These are phyloP conservation scores for Lydus trimaculatus DNA, from an alignment of 2,888 invertebrate genomes.

Conservation along the genomic window DNA sequence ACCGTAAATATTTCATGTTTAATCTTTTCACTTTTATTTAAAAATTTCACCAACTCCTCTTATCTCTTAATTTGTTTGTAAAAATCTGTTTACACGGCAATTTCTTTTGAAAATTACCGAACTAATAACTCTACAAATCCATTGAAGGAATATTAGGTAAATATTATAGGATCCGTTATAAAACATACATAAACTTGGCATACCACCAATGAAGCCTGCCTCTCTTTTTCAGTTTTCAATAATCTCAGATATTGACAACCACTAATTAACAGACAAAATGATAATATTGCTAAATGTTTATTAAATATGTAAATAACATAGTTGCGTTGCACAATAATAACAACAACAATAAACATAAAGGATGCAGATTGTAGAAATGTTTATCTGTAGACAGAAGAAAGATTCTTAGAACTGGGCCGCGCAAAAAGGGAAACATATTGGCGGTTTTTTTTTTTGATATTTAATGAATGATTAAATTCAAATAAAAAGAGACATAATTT, in stretches of 20 bases:
- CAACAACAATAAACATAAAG: not conserved
- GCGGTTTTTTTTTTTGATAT: not conserved
- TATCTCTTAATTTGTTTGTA: not conserved
- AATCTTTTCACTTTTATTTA: not conserved
- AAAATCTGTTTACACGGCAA: not conserved
- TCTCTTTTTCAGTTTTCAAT: too few species aligned
- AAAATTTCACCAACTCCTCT: not conserved
- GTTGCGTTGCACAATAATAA: too few species aligned
- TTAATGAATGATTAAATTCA: not conserved
- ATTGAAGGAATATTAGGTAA: not conserved
- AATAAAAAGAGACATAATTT: not conserved
- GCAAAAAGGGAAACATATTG: not conserved
- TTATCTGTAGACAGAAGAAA: not conserved
- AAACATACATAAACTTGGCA: not conserved
- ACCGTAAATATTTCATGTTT: not conserved
- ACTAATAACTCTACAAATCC: not conserved
- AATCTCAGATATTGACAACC: not conserved
- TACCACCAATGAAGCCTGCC: too few species aligned
- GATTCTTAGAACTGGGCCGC: not conserved
- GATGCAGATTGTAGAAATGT: slow-evolving; percentile 2
- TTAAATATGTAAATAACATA: not conserved
- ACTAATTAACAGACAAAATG: not conserved
- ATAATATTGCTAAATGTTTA: not conserved
- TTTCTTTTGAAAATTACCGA: slow-evolving; percentile 2
- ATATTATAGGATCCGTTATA: not conserved